phyloP scores from a whole-genome alignment of 2,888 invertebrate species.

The Lasioglossum oenotherae region DNA sequence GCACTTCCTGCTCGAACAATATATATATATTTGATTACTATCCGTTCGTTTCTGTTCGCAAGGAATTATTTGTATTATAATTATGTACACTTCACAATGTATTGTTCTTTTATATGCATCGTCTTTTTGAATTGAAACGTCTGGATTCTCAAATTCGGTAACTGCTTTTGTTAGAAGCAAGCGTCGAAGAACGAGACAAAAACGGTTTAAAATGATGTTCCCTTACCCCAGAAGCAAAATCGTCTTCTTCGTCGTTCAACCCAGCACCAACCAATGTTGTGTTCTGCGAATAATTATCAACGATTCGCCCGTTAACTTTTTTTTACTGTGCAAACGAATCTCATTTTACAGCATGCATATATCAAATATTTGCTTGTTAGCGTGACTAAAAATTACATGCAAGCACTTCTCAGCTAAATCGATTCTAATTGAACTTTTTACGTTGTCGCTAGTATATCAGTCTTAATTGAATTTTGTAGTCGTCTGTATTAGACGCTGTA shows the following conservation, averaged over 20 bases:
- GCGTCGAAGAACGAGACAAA: slow-evolving; percentile 36
- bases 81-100: slow-evolving; percentile 12
- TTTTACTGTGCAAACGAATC: slow-evolving; percentile 48
- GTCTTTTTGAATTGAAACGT: not conserved
- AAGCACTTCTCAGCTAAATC: not conserved
- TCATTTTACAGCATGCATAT: slow-evolving; percentile 51
- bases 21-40: not conserved
- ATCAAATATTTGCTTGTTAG: slow-evolving; percentile 10
- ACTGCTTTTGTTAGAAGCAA: slow-evolving; percentile 44
- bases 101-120: not conserved
- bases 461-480: not conserved
- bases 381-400: slow-evolving; percentile 21
- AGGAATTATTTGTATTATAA: not conserved
- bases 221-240: slow-evolving; percentile 80
- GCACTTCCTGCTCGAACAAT: slow-evolving; percentile 86
- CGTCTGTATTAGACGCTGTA: not conserved
- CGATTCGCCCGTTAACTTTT: slow-evolving; percentile 56
- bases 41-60: not conserved
- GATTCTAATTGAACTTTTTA: not conserved
- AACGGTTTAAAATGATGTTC: slow-evolving; percentile 45
- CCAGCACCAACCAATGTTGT: slow-evolving; percentile 74
- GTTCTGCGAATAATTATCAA: slow-evolving; percentile 76
- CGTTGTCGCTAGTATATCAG: not conserved
- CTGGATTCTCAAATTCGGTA: not conserved
- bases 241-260: slow-evolving; percentile 77